A percentile compares a stretch with the other conserved stretches of the same genome.
Conservation (phyloP, 2,888 invertebrate species). For the Caenorhabditis sp. region DNA sequence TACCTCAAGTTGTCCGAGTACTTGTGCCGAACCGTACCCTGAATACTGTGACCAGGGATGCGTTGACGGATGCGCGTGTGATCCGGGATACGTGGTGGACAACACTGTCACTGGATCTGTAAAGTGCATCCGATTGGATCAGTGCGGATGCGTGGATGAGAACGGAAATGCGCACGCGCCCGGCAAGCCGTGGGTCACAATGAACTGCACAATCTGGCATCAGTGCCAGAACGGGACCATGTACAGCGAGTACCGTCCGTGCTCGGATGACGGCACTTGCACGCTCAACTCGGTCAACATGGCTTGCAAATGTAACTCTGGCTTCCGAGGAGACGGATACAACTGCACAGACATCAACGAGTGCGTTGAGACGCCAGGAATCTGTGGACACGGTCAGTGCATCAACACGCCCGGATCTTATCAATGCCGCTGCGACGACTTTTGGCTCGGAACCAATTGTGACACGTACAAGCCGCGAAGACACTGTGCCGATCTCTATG, state of each 20-base stretch:
- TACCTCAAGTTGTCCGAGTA: conserved; percentile 69
- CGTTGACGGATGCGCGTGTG: conserved; percentile 77
- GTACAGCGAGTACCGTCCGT: conserved; percentile 64
- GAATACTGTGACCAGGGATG: conserved; percentile 61
- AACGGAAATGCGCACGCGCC: conserved; percentile 67
- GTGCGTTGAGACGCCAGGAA: conserved; percentile 72
- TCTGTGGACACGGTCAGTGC: conserved; percentile 84
- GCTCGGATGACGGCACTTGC: conserved; percentile 63
- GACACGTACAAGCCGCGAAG: conserved; percentile 64
- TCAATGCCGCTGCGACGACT: conserved; percentile 81
- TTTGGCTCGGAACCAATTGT: conserved; percentile 66
- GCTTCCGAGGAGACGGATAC: conserved; percentile 67
- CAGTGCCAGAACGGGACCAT: conserved; percentile 69
- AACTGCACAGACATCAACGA: conserved; percentile 70
- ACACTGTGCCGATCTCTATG: conserved; percentile 72
- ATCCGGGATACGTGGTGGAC: conserved; percentile 73
- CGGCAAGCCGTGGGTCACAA: conserved; percentile 66
- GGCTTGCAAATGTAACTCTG: conserved; percentile 63
- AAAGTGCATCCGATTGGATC: conserved; percentile 59
- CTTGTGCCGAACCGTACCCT: conserved; percentile 66
- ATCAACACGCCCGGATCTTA: conserved; percentile 86
- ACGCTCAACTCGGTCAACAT: conserved; percentile 29
- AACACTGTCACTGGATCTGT: conserved; percentile 47
- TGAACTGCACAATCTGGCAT: conserved; percentile 65
- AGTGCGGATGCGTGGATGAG: conserved; percentile 72